Base-by-base conservation (phyloP, 2,797 vertebrate species). In the Sparidentex hasta region DNA sequence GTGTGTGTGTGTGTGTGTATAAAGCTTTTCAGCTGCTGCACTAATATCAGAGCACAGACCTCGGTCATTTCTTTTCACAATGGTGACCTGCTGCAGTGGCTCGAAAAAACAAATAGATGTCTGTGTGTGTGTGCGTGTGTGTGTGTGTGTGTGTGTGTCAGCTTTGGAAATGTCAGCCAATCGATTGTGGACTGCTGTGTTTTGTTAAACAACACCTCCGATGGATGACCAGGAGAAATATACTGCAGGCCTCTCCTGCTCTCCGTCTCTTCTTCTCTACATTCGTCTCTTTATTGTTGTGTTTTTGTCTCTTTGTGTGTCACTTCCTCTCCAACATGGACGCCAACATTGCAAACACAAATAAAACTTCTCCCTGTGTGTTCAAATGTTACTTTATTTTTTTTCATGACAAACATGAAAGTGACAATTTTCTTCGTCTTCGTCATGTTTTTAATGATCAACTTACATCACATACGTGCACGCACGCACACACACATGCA, bases 111-210 rank as follows among this genome's bases (percentile, higher is more conserved):
- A 62, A 54, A 77, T n/a, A n/a, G 8, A 14, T 38, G 2, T 8
- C 0, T 18, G 41, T 29, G 59, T 27, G 44, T 44, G 25, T 50
- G 23, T 27, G 11, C 56, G 41, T 67, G 67, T 54, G 20, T 38
- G 5, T 9, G 14, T 25, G 41, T 33, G 51, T 50, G 46, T 56
- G 20, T 25, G 11, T 29, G 11, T 18, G n/a, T 65, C 44, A 8
- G 57, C 52, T 76, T 59, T 83, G 67, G 58, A 83, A 83, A 76
- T 68, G 72, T 72, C 72, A 80, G 58, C 76, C 44, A 18, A 83
- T 83, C 52, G 55, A 80, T 83, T 58, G 18, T 48, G 38, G 11
- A 7, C 2, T 20, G 71, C 16, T 52, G 67, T 44, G 27, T 64
- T 79, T 79, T 57, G 71, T 71, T 83, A 62, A 63, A 81, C 71